Base-by-base conservation (phyloP, 2,888 invertebrate genomes). In the Ethmia dodecea region DNA sequence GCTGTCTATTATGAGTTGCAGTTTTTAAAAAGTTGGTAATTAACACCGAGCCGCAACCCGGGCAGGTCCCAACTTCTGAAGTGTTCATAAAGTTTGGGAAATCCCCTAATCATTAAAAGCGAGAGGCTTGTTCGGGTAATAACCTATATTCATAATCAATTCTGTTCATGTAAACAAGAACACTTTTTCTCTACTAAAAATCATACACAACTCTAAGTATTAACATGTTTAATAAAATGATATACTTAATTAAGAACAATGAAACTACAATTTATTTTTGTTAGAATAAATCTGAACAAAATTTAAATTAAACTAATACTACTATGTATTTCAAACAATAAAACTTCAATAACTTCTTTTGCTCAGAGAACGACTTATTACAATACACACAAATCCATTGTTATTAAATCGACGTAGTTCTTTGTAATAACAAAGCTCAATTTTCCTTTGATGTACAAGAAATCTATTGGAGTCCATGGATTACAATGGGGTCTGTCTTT, bases 1-100 rank as follows among this genome's bases (percentile, higher is more conserved):
- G 62, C 79, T 83, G 79, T 84, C 84, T 74, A 83, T 83, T 81
- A 83, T 86, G 81, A 86, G 75, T 80, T 83, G 83, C 83, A 80
- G 70, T 84, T 81, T 26, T 81, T 75, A 52, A 65, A 78, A 84
- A 86, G 79, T 83, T 86, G 59, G 66, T 86, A 84, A 86, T 86
- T 84, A 84, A 83, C 84, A 80, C 67, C 60, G 58, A 60, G 52
- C 64, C 62, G 65, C 60, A 58, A 70, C 66, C 69, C 65, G 56
- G 63, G 56, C 69, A 72, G 72, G 69, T 66, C 61, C 63, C 57
- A 73, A 80, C 75, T 84, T 81, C 52, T 67, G 69, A 71, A 84
- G 73, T 75, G 74, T 72, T 75, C 62, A 63, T 55, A 71, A 79
- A 76, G 62, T 81, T 81, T 61, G 55, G 53, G 66, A 74, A 78